phyloP scores from a whole-genome alignment of 2,113 vertebrate species.

The Pterocles gutturalis region DNA sequence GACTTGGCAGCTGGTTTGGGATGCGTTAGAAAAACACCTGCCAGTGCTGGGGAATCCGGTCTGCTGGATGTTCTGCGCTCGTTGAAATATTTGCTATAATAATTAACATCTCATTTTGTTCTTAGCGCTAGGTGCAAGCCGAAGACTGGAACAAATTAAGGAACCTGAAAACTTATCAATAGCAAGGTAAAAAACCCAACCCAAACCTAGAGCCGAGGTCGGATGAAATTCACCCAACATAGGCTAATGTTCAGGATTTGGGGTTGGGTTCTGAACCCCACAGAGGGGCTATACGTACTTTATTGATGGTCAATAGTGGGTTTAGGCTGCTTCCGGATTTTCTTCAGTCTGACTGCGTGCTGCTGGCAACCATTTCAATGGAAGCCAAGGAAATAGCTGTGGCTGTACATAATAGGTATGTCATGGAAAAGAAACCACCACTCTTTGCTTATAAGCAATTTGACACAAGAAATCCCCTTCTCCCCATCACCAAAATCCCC shows the following conservation, averaged over 20 bases:
- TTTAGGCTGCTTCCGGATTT: not conserved
- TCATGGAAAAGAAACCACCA: not conserved
- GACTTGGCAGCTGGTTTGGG: not conserved
- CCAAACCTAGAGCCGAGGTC: not conserved
- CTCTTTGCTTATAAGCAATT: not conserved
- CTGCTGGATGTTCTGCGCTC: not conserved
- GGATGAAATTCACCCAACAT: not conserved
- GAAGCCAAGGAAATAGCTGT: not conserved
- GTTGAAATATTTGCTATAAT: not conserved
- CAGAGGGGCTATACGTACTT: not conserved
- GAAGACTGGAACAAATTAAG: not conserved
- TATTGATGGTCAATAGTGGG: no score
- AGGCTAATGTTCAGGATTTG: not conserved
- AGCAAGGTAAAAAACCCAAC: not conserved
- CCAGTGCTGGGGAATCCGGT: not conserved
- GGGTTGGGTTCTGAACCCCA: not conserved
- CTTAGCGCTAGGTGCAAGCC: not conserved
- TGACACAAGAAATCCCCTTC: not conserved
- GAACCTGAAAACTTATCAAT: not conserved
- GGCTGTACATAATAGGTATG: not conserved
- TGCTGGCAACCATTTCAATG: not conserved
- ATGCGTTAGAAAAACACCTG: not conserved
- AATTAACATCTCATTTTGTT: not conserved
- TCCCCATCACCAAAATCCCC: not conserved
- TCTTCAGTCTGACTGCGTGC: not conserved